Evolutionary conservation across 2,797 vertebrate genomes (phyloP).

Genomic region (Crotalus adamanteus): DNA sequence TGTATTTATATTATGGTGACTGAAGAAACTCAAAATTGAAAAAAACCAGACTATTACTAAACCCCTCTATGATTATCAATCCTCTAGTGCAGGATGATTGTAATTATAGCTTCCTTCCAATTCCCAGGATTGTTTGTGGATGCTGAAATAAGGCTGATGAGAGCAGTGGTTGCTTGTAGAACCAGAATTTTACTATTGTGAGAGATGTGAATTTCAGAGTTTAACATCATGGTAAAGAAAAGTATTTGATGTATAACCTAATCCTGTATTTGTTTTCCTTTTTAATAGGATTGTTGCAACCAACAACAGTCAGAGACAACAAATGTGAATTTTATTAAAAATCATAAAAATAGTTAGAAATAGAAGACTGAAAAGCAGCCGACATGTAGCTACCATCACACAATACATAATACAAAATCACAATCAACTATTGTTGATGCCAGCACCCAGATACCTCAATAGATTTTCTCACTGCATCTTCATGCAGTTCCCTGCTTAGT

Average conservation of each 20-base stretch:
- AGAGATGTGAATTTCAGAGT: neutral
- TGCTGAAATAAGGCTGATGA: slow-evolving; percentile 56
- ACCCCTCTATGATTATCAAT: slow-evolving; percentile 41
- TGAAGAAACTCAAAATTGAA: slow-evolving; percentile 55
- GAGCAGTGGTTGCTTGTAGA: neutral
- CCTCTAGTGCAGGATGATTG: slow-evolving; percentile 61
- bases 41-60: slow-evolving; percentile 29
- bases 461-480: neutral
- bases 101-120: slow-evolving; percentile 53
- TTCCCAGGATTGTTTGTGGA: slow-evolving; percentile 57
- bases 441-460: neutral
- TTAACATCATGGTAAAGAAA: neutral
- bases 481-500: neutral
- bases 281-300: neutral
- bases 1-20: slow-evolving; percentile 53
- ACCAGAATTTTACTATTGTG: neutral
- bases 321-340: neutral
- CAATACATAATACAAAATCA: neutral
- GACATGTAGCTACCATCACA: neutral
- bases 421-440: neutral
- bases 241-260: neutral
- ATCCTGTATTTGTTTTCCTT: neutral
- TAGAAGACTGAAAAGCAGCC: neutral
- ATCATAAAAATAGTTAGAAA: neutral
- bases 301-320: neutral